These are phyloP conservation scores for Cladorhizidae sp. DNA, from an alignment of 37 sponge, comb jelly and placozoan genomes.

Conservation along the genomic window DNA sequence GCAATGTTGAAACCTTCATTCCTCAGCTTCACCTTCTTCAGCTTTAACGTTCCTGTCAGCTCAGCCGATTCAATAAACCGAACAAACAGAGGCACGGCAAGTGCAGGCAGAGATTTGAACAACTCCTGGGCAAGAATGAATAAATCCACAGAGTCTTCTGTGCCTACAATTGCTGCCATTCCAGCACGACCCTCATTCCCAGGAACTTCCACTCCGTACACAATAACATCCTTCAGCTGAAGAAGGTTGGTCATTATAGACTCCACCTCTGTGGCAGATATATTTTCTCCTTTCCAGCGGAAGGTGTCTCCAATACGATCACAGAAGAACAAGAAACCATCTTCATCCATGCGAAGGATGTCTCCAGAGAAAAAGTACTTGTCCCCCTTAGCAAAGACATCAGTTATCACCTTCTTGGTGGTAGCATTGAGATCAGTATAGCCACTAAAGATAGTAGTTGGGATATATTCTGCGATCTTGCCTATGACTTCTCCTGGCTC, in stretches of 20 bases:
- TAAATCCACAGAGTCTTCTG: conserved; percentile 55
- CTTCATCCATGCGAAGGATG: conserved; percentile 71
- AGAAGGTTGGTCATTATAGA: conserved; percentile 33
- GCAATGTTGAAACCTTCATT: conserved; percentile 67
- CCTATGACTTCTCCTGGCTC: conserved; percentile 78
- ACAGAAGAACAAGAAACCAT: conserved; percentile 79
- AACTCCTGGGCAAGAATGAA: conserved; percentile 52
- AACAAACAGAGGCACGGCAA: conserved; percentile 88
- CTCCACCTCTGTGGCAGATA: conserved; percentile 91
- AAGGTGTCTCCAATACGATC: conserved; percentile 95
- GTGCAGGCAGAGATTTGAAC: conserved; percentile 59
- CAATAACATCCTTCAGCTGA: conserved; percentile 71
- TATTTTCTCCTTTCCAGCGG: conserved; percentile 96
- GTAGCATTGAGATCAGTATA: conserved; percentile 62
- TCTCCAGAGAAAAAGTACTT: conserved; percentile 76
- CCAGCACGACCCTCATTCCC: conserved; percentile 88
- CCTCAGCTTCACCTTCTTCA: conserved; percentile 57
- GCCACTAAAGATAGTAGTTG: conserved; percentile 32
- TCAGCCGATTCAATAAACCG: conserved; percentile 55
- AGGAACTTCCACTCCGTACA: conserved; percentile 85
- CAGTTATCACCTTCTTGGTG: conserved; percentile 21
- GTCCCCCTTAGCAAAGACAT: conserved; percentile 74
- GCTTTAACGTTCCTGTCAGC: conserved; percentile 82
- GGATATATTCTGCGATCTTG: conserved; percentile 1
- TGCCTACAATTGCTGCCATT: conserved; percentile 80